Evolutionary conservation across 2,888 invertebrate genomes (phyloP).

Genomic region (Girardia tigrina): DNA sequence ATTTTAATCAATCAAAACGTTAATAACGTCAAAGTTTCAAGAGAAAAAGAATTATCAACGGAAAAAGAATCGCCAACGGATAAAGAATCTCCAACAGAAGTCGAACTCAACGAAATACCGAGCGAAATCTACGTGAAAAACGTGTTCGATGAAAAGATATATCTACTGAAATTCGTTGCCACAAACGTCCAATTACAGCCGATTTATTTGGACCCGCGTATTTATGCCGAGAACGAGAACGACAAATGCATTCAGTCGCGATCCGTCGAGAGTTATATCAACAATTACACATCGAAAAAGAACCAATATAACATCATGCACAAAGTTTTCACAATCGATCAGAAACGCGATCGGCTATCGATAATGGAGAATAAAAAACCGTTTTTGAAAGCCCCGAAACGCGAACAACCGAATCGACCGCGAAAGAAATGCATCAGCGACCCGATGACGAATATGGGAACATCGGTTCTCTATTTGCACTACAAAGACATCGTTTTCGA

Average conservation of each 20-base stretch:
- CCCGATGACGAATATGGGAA: neutral
- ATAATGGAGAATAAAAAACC: slow-evolving; percentile 12
- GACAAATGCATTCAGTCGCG: slow-evolving; percentile 3
- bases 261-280: neutral
- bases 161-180: neutral
- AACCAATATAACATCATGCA: neutral
- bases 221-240: slow-evolving; percentile 4
- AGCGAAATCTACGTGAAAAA: neutral
- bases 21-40: too few relatives aligned
- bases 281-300: neutral
- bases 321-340: neutral
- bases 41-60: too few relatives aligned
- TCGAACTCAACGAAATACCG: neutral
- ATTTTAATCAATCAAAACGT: too few relatives aligned
- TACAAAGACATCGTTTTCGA: neutral
- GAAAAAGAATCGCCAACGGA: too few relatives aligned
- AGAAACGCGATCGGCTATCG: neutral
- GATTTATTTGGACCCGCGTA: neutral
- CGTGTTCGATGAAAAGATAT: neutral
- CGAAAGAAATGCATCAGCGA: neutral
- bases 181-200: neutral
- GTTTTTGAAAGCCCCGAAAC: neutral
- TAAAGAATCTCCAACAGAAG: too few relatives aligned
- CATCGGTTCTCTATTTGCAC: neutral
- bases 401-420: neutral